Evolutionary conservation across 2,113 vertebrate genomes (phyloP), one percentile per base, ranked within the genome.

Genomic region (Anthoscopus minutus): DNA sequence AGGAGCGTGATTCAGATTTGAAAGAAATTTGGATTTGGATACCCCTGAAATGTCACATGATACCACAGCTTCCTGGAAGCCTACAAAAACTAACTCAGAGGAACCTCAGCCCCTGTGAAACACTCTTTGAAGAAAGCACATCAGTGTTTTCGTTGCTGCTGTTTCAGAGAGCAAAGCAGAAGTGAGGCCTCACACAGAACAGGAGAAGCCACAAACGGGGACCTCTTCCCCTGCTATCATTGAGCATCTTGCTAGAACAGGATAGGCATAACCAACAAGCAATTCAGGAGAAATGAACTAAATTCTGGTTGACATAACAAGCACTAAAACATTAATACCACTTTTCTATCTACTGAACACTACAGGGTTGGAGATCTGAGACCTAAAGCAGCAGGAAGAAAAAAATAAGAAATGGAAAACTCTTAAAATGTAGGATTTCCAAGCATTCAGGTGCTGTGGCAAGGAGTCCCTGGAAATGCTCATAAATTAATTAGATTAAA

Each of bases 401-500:
- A 54, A 71, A 28, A 71, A 23, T 4, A 51, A 8, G 12, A 62
- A 35, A 56, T 31, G 8, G 64, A 47, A 73, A 82, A 58, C 51
- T 66, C 54, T 15, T 58, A 65, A 82, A 80, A 83, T 47, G 28
- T 11, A 85, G 60, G 35, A 92, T 92, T 92, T 93, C 47, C 87
- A 89, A 61, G 30, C 38, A 65, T 81, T 91, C 45, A 50, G 72
- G 67, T 87, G 76, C 60, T 64, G 40, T 35, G 54, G 35, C 5
- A 37, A 65, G 79, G 62, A 81, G 24, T 70, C 79, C 81, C 71
- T 53, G 35, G 82, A 83, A 96, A 71, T 71, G 67, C n/a, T 62
- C 56, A 77, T 74, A 83, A 89, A 95, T 89, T 89, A 69, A 92
- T 94, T 86, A 76, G 27, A 91, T 79, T 91, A 91, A 88, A 83